phyloP scores from a whole-genome alignment of 2,797 vertebrate species.

The Sebastiscus albofasciatus region DNA sequence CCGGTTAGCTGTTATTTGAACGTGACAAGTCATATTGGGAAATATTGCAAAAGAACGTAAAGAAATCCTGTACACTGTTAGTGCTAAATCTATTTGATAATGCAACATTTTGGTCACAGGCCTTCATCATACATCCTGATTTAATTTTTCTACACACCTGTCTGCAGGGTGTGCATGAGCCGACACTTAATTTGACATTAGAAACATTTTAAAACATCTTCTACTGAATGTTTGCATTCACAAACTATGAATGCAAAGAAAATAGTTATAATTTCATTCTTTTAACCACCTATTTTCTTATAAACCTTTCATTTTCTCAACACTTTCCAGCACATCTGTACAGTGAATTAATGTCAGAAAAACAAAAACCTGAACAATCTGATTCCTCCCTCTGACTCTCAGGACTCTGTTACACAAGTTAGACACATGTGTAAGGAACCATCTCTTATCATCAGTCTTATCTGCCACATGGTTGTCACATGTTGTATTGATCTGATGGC shows the following conservation, averaged over 20 bases:
- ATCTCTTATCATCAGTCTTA: slow-evolving; percentile 45
- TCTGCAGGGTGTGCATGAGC: neutral
- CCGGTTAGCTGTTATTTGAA: too few relatives aligned
- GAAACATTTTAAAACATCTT: too few relatives aligned
- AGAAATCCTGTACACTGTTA: neutral
- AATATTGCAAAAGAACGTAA: neutral
- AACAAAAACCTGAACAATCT: neutral
- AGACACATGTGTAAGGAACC: neutral
- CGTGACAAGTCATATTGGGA: neutral
- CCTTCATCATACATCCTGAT: neutral
- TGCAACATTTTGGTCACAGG: neutral
- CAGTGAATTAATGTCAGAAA: neutral
- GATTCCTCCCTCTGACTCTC: neutral
- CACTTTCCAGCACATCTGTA: neutral
- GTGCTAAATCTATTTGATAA: neutral
- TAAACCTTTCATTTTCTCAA: neutral
- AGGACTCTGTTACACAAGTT: neutral
- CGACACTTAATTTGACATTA: too few relatives aligned
- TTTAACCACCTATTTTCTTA: neutral
- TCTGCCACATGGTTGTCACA: slow-evolving; percentile 33
- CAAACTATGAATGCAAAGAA: neutral
- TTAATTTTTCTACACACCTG: neutral
- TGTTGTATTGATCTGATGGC: slow-evolving; percentile 8
- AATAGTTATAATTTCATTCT: neutral
- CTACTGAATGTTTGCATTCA: neutral